Percentiles rank a stretch among this genome's conserved stretches.
These are phyloP conservation scores for Aphrophora alni DNA, from an alignment of 2,888 invertebrate species.

Conservation along the genomic window DNA sequence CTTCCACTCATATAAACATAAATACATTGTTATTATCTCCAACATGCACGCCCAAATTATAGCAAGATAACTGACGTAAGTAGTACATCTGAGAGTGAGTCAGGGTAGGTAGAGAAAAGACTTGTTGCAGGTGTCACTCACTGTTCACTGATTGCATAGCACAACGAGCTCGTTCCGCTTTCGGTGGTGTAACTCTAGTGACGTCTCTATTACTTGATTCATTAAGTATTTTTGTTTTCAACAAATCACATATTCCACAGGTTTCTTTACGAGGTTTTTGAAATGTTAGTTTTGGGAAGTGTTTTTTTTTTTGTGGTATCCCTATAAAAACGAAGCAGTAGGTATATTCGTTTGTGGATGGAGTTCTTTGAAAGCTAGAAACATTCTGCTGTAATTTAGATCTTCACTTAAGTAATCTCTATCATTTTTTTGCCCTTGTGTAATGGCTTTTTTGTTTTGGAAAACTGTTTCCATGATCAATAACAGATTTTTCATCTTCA, in stretches of 20 bases:
- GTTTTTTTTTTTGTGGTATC: conserved; percentile 22
- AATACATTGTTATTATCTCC: conserved; percentile 45
- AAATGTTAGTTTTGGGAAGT: conserved; percentile 33
- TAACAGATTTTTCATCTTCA: conserved; percentile 35
- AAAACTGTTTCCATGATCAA: conserved; percentile 38
- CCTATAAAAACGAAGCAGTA: conserved; percentile 15
- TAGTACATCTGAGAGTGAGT: conserved; percentile 52
- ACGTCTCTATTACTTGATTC: background rate
- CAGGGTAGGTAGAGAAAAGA: conserved; percentile 29
- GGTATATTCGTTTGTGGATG: conserved; percentile 20
- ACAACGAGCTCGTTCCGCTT: conserved; percentile 6
- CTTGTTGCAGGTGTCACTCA: background rate
- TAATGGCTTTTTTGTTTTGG: conserved; percentile 38
- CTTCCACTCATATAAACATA: conserved; percentile 43
- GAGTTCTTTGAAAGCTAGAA: conserved; percentile 30
- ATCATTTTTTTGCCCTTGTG: conserved; percentile 36
- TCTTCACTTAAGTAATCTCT: conserved; percentile 36
- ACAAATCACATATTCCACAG: conserved; percentile 12
- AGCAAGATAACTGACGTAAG: conserved; percentile 48
- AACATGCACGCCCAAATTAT: conserved; percentile 47
- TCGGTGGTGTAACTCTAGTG: background rate
- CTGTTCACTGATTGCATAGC: background rate
- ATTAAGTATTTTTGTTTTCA: conserved; percentile 9
- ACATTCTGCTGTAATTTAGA: conserved; percentile 35
- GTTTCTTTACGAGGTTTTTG: conserved; percentile 19